These are phyloP conservation scores for Drosophila macrothrix DNA, from an alignment of 2,888 invertebrate genomes.

Conservation along the genomic window DNA sequence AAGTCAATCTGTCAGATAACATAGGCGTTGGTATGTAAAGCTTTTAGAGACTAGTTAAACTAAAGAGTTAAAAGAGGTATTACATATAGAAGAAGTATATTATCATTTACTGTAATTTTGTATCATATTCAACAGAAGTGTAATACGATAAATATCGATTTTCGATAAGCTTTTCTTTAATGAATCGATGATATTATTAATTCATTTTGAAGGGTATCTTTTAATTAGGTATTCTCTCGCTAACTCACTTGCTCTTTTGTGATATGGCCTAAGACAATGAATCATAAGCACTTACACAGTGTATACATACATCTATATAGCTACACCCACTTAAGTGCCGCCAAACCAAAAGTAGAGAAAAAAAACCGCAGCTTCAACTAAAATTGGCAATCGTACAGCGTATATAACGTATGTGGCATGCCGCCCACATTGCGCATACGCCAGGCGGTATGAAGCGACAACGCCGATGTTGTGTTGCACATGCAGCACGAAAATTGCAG, in stretches of 20 bases:
- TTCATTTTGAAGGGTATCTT: neutral
- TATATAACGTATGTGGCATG: constrained; percentile 30
- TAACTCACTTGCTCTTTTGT: neutral
- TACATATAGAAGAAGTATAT: no score
- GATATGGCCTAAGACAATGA: constrained; percentile 41
- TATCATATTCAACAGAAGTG: no score
- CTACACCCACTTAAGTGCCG: constrained; percentile 49
- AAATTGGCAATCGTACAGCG: constrained; percentile 35
- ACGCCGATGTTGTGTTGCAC: constrained; percentile 1
- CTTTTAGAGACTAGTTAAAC: neutral
- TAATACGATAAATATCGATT: no score
- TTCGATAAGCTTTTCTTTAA: no score
- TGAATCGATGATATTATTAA: no score
- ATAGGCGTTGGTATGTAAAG: no score
- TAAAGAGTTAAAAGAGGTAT: neutral
- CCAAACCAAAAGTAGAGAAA: neutral
- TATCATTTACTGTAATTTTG: no score
- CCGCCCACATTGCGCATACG: constrained; percentile 71
- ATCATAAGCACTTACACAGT: constrained; percentile 32
- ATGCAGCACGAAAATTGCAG: constrained; percentile 1
- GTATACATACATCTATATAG: constrained; percentile 15
- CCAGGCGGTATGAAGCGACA: constrained; percentile 39
- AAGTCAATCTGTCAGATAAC: neutral
- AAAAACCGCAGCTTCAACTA: constrained; percentile 25
- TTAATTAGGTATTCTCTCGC: neutral